Base-by-base conservation (phyloP, 2,888 invertebrate genomes). In the Bombyx huttoni region DNA sequence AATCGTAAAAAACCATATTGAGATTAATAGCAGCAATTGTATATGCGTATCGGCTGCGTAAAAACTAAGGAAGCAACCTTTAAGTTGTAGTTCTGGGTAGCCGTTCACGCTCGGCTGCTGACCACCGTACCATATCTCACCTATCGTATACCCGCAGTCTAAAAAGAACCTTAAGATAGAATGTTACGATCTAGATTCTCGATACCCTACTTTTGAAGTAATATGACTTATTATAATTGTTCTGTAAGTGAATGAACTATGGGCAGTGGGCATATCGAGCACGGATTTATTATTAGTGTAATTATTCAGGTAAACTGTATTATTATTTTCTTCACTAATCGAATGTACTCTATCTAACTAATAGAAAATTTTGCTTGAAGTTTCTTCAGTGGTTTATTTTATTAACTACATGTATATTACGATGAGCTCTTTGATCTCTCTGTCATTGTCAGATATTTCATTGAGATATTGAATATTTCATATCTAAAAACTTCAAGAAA, bases 71-170 rank as follows among this genome's bases (percentile, higher is more conserved):
- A 83, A 83, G 79, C 72, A 64, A 60, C 61, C 59, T 63, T 56
- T 60, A 56, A 50, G 53, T 56, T 58, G 55, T 64, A 67, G 61
- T 62, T 69, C 68, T 70, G 70, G 70, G 70, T 74, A 75, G 72
- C 75, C 69, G 65, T 58, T 58, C 65, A 78, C 77, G 86, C 75
- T 79, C 68, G 71, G 79, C 76, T 64, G 76, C 70, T 56, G 64
- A 65, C 65, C 84, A 84, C 58, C 82, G 69, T 82, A 85, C 76
- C 87, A 86, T 86, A 86, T 78, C 86, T 82, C 79, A 82, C 81
- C 63, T 68, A 60, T 77, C 74, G 75, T 51, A 49, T 49, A 10
- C 14, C 33, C 48, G 48, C 40, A 49, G 1, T 49, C 58, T 34
- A 70, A 65, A 62, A 56, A 58, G 56, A 59, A 63, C 64, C 57